Percentiles rank a stretch among this genome's conserved stretches.
phyloP scores from a whole-genome alignment of 2,797 vertebrate species.

The Ibycter americanus region DNA sequence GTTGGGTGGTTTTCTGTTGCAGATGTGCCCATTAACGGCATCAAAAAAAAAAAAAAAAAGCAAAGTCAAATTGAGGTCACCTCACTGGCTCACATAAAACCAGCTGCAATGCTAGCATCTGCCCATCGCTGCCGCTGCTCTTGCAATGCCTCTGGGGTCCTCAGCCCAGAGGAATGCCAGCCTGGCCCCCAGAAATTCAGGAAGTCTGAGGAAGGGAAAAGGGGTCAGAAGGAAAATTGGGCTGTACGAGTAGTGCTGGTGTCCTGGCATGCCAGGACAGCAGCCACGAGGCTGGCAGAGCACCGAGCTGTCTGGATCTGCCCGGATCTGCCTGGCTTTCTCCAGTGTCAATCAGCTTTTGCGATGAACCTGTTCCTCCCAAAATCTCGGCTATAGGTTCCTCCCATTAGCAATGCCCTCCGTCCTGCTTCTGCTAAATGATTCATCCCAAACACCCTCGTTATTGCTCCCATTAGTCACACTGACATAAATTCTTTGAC shows the following conservation, averaged over 20 bases:
- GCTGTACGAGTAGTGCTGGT: fast-evolving
- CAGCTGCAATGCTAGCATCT: not conserved
- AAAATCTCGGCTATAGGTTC: not conserved
- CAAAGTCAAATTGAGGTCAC: not conserved
- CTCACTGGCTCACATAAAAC: not conserved
- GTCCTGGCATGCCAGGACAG: not conserved
- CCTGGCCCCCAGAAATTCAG: not conserved
- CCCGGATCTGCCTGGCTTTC: not conserved
- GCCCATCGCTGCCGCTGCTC: not conserved
- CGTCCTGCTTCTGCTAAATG: not conserved
- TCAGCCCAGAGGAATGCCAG: not conserved
- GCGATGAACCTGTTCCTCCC: not conserved
- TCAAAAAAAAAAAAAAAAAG: not conserved
- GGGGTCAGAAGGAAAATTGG: not conserved
- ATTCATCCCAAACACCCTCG: not conserved
- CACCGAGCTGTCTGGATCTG: not conserved
- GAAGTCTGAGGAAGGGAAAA: not conserved
- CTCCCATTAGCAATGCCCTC: not conserved
- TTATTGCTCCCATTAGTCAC: not conserved
- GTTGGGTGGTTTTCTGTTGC: not conserved
- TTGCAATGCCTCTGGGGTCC: not conserved
- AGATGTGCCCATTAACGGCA: not conserved
- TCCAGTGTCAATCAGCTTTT: fast-evolving
- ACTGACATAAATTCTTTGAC: not conserved
- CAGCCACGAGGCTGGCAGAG: not conserved